A percentile compares a stretch with the other conserved stretches of the same genome.
Conservation (phyloP, 2,113 vertebrate genomes). For the Caracal caracal region DNA sequence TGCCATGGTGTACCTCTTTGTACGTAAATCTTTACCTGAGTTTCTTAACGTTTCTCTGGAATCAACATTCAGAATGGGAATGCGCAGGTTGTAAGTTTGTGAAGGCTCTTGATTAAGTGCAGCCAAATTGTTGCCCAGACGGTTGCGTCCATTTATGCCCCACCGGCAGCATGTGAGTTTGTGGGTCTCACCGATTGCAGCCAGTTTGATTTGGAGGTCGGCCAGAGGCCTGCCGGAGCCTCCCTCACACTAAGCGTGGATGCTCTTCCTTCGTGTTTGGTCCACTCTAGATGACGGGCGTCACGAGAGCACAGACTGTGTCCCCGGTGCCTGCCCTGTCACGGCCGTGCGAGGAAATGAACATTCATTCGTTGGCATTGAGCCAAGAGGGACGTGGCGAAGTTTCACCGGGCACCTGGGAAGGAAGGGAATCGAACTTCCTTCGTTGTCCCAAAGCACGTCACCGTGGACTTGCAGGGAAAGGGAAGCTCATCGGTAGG, state of each 20-base stretch:
- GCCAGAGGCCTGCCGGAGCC: neutral
- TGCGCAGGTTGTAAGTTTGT: neutral
- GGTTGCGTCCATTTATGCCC: neutral
- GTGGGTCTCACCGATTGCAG: neutral
- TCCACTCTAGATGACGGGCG: neutral
- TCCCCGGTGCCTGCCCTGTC: neutral
- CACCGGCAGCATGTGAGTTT: neutral
- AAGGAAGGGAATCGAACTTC: neutral
- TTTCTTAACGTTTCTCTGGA: conserved; percentile 29
- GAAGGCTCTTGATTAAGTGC: neutral
- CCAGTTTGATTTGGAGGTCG: neutral
- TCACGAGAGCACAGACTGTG: neutral
- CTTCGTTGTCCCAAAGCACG: neutral
- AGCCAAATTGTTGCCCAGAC: neutral
- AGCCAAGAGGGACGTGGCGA: neutral
- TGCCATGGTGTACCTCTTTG: neutral
- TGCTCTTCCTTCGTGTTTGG: neutral
- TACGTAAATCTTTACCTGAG: neutral
- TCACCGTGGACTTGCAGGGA: neutral
- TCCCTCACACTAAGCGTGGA: neutral
- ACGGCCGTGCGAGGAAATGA: neutral
- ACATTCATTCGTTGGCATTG: too few relatives aligned
- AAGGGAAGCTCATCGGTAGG: neutral
- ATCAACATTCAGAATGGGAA: neutral
- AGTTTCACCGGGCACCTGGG: neutral